Evolutionary conservation across 2,797 vertebrate species (phyloP), one percentile per base, ranked within the genome.

Genomic region (Argentina silus): DNA sequence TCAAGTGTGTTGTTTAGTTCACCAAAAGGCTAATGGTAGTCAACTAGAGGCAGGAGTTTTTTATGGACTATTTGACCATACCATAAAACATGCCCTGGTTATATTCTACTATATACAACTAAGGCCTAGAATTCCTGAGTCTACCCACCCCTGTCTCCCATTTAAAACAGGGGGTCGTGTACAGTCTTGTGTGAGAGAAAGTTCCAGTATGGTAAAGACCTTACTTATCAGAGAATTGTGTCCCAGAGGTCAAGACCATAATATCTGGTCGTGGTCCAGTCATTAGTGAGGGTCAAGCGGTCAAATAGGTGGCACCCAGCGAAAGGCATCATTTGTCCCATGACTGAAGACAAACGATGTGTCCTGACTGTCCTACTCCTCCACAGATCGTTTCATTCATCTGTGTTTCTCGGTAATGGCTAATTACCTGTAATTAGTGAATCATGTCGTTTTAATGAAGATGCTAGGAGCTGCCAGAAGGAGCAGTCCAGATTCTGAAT

Each of bases 351-450:
- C 78, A 83, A 83, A 83, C 19, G 51, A 82, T 45, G 19, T 73
- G 73, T 82, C 80, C 82, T 70, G 76, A 77, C 78, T 75, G 79
- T 79, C 85, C 27, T 36, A 36, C 81, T 84, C 76, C 73, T 88
- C 83, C 86, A 77, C 73, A 80, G 90, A 87, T 90, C 89, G 81
- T 76, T 79, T 84, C 85, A 86, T 87, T 91, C 88, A 90, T 92
- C 88, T 85, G 75, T 71, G 71, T 79, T 27, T 53, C 86, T 90
- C 86, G 85, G 92, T 91, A 93, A 90, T 89, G 86, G 82, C 79
- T 91, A 90, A 92, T 93, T 89, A 91, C 89, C 91, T 91, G 88
- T 89, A 92, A 93, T 93, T 93, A 93, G 90, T 86, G 83, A 90
- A 91, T 92, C 86, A 90, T 91, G 90, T 92, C 80, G 71, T 81